phyloP scores from a whole-genome alignment of 2,888 invertebrate species.

The Proisotoma minuta region DNA sequence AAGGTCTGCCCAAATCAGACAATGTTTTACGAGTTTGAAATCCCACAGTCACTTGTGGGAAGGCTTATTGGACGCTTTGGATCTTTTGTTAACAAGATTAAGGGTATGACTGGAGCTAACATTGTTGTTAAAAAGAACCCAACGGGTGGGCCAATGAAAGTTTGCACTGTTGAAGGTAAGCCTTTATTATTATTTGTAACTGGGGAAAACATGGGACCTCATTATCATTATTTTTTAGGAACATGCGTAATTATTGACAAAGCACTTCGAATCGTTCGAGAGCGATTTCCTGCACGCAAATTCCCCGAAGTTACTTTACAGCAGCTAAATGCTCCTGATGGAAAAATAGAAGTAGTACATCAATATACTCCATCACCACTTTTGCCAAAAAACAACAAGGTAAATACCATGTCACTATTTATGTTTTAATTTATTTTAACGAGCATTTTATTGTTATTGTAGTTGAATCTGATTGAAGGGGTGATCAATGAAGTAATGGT shows the following conservation, averaged over 20 bases:
- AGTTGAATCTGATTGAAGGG: constrained; percentile 82
- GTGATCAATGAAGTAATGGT: constrained; percentile 89
- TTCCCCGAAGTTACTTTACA: constrained; percentile 74
- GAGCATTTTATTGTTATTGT: constrained; percentile 47
- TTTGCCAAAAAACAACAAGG: constrained; percentile 58
- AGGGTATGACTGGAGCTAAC: constrained; percentile 70
- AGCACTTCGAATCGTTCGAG: constrained; percentile 77
- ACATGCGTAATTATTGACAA: constrained; percentile 70
- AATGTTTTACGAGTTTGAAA: constrained; percentile 65
- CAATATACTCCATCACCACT: constrained; percentile 50
- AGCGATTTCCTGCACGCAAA: constrained; percentile 74
- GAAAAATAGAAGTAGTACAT: not conserved
- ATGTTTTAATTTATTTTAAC: not conserved
- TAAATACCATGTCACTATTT: constrained; percentile 49
- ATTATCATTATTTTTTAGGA: constrained; percentile 54
- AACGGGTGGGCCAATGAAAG: constrained; percentile 66
- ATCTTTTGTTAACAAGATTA: constrained; percentile 72
- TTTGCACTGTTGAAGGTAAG: constrained; percentile 77
- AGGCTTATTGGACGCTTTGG: constrained; percentile 81
- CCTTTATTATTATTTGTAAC: not conserved
- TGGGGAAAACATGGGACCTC: not conserved
- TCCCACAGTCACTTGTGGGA: constrained; percentile 73
- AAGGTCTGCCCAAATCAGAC: constrained; percentile 36
- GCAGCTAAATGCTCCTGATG: constrained; percentile 52
- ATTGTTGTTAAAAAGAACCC: constrained; percentile 75